Evolutionary conservation across 2,113 vertebrate species (phyloP), one percentile per base, ranked within the genome.

Genomic region (Channa argus): DNA sequence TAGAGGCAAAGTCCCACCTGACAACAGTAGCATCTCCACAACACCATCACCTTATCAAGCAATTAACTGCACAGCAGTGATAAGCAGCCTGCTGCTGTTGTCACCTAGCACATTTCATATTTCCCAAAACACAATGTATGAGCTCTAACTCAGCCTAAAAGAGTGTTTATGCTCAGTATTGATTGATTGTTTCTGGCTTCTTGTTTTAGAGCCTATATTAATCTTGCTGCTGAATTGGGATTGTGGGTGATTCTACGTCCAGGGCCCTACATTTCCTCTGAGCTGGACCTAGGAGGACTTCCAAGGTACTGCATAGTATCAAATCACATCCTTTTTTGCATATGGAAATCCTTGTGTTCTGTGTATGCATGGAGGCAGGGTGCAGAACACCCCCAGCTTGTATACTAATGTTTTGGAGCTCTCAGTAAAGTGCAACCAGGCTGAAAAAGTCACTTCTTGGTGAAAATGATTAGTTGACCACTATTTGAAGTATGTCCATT

Each of bases 161-260:
- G 24, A 24, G 24, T 24, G 24, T 24, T 24, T 24, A 24, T 24
- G 24, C 24, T 24, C 24, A 24, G 24, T 24, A 24, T 24, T 51
- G 37, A n/a, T 37, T 56, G 5, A 33, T 1, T 55, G 9, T 46
- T 13, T 47, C 79, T 37, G 36, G 6, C 62, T 24, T 10, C 92
- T 41, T 10, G 11, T 89, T 84, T 71, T 77, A 98, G 97, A 88
- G 92, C 94, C n/a, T 99, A 95, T 78, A 88, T 98, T n/a, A 89
- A 65, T 52, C 84, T 94, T 81, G 97, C 97, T 3, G 94, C 91
- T 0, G 95, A 97, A 39, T 52, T 96, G 1, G 97, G 95, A 11
- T 87, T 98, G 46, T 98, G 96, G 96, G 97, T 98, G 68, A 97
- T 98, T 82, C 93, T 99, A 71, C 94, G 96, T 36, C 97, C 96